Evolutionary conservation across 2,888 invertebrate genomes (phyloP).

Genomic region (Copidosoma aretas): DNA sequence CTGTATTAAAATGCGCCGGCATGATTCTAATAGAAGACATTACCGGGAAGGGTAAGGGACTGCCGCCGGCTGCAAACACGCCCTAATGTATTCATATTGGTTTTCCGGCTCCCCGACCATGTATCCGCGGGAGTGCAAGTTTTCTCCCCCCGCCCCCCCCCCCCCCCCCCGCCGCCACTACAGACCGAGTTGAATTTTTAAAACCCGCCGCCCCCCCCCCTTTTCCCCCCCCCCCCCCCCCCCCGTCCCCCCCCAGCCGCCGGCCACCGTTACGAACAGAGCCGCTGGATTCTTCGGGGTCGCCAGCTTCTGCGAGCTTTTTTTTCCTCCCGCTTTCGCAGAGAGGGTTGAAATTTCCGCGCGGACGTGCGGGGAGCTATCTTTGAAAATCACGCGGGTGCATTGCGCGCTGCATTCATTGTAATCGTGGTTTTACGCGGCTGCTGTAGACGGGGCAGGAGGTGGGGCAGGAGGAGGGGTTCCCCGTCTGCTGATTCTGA

Average conservation of each 20-base stretch:
- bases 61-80: no score
- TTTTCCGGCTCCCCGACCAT: slow-evolving; percentile 42
- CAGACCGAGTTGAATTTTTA: slow-evolving; percentile 54
- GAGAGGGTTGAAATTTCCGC: not conserved
- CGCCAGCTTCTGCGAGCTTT: not conserved
- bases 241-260: not conserved
- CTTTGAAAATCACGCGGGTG: slow-evolving; percentile 22
- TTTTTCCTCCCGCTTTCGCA: not conserved
- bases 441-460: no score
- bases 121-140: slow-evolving; percentile 41
- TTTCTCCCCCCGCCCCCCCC: slow-evolving; percentile 13
- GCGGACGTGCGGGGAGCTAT: not conserved
- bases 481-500: no score
- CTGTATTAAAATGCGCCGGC: slow-evolving; percentile 57
- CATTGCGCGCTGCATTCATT: slow-evolving; percentile 15
- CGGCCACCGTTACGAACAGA: not conserved
- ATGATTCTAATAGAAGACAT: slow-evolving; percentile 60
- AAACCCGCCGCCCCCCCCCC: slow-evolving; percentile 41
- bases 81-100: slow-evolving; percentile 57
- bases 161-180: not conserved
- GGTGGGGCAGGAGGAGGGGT: no score
- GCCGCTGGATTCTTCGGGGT: no score
- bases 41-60: slow-evolving; percentile 43
- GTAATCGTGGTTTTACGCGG: not conserved
- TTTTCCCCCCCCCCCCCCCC: slow-evolving; percentile 2